phyloP scores from a whole-genome alignment of 92 coral and sea anemone species.

The Chrysogorgia sp. region DNA sequence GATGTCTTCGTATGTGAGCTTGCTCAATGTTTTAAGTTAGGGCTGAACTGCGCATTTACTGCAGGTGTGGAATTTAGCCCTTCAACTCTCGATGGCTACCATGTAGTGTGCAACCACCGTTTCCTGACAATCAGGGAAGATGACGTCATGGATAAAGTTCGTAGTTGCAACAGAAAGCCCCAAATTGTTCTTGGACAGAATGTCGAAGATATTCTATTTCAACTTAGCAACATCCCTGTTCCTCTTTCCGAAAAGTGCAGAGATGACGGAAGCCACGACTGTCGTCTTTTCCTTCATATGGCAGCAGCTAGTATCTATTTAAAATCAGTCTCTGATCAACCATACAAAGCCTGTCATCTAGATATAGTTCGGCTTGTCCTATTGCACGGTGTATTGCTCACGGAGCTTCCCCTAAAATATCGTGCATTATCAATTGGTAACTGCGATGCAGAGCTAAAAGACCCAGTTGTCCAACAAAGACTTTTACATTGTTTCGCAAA shows the following conservation, averaged over 20 bases:
- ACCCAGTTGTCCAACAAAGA: background rate
- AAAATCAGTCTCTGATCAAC: background rate
- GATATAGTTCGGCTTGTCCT: constrained; percentile 44
- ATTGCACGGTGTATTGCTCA: constrained; percentile 54
- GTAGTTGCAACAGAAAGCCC: constrained; percentile 4
- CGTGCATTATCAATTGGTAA: constrained; percentile 49
- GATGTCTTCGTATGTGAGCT: constrained; percentile 42
- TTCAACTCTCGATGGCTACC: constrained; percentile 13
- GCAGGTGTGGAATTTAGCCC: constrained; percentile 41
- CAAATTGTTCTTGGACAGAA: constrained; percentile 19
- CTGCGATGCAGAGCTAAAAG: background rate
- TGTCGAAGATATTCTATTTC: background rate
- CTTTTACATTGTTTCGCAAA: constrained; percentile 1
- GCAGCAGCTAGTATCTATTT: constrained; percentile 20
- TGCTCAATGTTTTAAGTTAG: constrained; percentile 36
- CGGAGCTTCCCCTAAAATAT: constrained; percentile 54
- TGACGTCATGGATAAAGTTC: background rate
- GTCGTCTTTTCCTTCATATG: constrained; percentile 30
- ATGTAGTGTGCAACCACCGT: background rate
- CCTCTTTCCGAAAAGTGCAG: constrained; percentile 1
- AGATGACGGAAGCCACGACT: constrained; percentile 4
- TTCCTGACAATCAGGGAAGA: background rate
- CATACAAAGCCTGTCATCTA: background rate
- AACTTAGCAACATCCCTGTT: background rate
- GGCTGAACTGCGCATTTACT: constrained; percentile 61